Evolutionary conservation across 92 coral and sea anemone genomes (phyloP).

Genomic region (Epizoanthus rinbou): DNA sequence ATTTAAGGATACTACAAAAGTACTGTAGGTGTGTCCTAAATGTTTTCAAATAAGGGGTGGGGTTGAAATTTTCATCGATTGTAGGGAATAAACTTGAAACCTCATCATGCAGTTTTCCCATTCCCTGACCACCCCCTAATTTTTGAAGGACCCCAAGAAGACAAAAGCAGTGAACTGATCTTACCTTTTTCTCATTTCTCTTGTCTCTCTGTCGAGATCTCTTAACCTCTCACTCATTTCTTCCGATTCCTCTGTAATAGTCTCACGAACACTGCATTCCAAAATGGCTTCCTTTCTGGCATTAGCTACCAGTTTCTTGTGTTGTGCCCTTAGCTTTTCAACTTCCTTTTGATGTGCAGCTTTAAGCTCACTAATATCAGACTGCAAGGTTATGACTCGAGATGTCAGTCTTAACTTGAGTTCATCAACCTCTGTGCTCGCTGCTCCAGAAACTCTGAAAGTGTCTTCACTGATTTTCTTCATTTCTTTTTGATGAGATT

Average conservation of each 20-base stretch:
- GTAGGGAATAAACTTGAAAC: no score
- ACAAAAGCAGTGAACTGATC: background rate
- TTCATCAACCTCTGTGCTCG: slow-evolving; percentile 82
- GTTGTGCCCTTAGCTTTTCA: slow-evolving; percentile 70
- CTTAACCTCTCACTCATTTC: slow-evolving; percentile 72
- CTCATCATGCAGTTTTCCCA: background rate
- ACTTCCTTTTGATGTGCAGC: slow-evolving; percentile 82
- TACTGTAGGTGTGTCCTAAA: no score
- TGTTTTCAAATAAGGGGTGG: no score
- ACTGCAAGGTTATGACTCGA: slow-evolving; percentile 92
- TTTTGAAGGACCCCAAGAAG: no score
- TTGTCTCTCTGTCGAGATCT: slow-evolving; percentile 82
- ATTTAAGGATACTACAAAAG: no score
- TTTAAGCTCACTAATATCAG: slow-evolving; percentile 94
- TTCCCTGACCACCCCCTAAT: no score
- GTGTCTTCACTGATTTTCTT: slow-evolving; percentile 84
- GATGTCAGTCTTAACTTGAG: slow-evolving; percentile 87
- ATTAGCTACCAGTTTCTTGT: slow-evolving; percentile 75
- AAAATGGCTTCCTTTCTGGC: slow-evolving; percentile 83
- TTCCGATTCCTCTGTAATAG: slow-evolving; percentile 68
- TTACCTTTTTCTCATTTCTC: slow-evolving; percentile 79
- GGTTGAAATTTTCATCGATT: no score
- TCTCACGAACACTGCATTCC: slow-evolving; percentile 71
- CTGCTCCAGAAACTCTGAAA: slow-evolving; percentile 76
- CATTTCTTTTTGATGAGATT: slow-evolving; percentile 76